Conservation (phyloP, 1,140 invertebrate genomes). For the Drosophila novamexicana region DNA sequence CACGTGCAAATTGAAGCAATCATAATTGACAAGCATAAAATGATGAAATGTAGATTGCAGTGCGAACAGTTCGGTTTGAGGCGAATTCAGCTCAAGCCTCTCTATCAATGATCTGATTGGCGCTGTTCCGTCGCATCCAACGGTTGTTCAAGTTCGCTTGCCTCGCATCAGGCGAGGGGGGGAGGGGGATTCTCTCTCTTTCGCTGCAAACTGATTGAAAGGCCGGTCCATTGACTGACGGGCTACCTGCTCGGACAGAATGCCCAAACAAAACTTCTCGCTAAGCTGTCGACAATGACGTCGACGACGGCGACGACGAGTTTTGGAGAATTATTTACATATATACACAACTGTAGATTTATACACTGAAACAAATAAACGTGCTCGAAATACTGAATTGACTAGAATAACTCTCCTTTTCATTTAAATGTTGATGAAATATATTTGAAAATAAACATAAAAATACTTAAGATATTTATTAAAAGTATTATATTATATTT, state of each 20-base stretch:
- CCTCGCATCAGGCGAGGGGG: slow-evolving; percentile 3
- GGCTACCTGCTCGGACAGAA: slow-evolving; percentile 50
- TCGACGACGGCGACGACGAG: slow-evolving; percentile 38
- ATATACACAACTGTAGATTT: slow-evolving; percentile 13
- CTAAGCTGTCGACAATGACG: slow-evolving; percentile 45
- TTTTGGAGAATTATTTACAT: slow-evolving; percentile 14
- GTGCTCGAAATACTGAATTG: too few species aligned
- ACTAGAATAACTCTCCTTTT: too few species aligned
- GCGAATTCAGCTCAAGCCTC: not conserved
- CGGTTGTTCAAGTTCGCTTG: slow-evolving; percentile 29
- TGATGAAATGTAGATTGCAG: not conserved
- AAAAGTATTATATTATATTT: too few species aligned
- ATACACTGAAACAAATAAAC: not conserved
- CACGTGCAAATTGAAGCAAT: not conserved
- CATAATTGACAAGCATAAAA: not conserved
- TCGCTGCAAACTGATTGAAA: slow-evolving; percentile 16
- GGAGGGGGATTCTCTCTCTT: slow-evolving; percentile 2
- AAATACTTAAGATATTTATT: too few species aligned
- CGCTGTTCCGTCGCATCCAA: slow-evolving; percentile 20
- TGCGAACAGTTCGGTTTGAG: not conserved
- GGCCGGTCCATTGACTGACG: slow-evolving; percentile 12
- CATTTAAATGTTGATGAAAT: too few species aligned
- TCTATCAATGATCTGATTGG: slow-evolving; percentile 59
- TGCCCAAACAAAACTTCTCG: slow-evolving; percentile 64
- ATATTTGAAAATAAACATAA: too few species aligned